A percentile compares a stretch with the other conserved stretches of the same genome.
These are phyloP conservation scores for Pelodytes ibericus DNA, from an alignment of 2,797 vertebrate genomes.

Conservation along the genomic window DNA sequence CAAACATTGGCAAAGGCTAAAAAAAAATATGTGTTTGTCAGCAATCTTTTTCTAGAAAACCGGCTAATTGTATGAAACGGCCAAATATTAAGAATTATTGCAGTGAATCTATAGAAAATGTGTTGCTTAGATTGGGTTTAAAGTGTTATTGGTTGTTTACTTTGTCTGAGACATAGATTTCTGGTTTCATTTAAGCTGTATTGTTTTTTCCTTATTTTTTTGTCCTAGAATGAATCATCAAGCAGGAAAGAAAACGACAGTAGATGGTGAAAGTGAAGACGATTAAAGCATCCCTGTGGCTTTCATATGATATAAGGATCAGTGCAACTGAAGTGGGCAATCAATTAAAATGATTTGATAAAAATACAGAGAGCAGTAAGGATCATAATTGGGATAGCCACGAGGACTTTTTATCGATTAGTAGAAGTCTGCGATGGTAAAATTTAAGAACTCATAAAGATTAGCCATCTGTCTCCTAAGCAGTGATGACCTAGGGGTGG, in stretches of 20 bases:
- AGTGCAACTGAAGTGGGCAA: slow-evolving; percentile 30
- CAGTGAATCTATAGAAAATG: no score
- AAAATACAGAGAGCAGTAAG: slow-evolving; percentile 36
- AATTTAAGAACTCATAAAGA: slow-evolving; percentile 37
- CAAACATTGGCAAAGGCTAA: no score
- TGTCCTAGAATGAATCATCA: background rate
- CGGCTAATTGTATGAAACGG: no score
- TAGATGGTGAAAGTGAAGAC: slow-evolving; percentile 16
- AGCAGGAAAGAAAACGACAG: background rate
- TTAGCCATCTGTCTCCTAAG: slow-evolving; percentile 37
- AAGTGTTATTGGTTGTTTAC: background rate
- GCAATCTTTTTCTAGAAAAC: no score
- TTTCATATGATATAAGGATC: slow-evolving; percentile 47
- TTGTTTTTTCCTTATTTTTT: no score
- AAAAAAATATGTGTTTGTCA: no score
- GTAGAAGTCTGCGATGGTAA: slow-evolving; percentile 37
- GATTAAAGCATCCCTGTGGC: slow-evolving; percentile 44
- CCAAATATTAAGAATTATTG: no score
- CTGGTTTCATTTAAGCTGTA: background rate
- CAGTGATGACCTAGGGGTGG: slow-evolving; percentile 31
- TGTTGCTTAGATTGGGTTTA: background rate
- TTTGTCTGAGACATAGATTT: background rate
- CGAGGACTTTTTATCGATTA: slow-evolving; percentile 51
- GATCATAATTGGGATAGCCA: slow-evolving; percentile 47
- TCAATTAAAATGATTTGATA: slow-evolving; percentile 49